Conservation (phyloP, 2,888 invertebrate species). For the Patella caerulea region DNA sequence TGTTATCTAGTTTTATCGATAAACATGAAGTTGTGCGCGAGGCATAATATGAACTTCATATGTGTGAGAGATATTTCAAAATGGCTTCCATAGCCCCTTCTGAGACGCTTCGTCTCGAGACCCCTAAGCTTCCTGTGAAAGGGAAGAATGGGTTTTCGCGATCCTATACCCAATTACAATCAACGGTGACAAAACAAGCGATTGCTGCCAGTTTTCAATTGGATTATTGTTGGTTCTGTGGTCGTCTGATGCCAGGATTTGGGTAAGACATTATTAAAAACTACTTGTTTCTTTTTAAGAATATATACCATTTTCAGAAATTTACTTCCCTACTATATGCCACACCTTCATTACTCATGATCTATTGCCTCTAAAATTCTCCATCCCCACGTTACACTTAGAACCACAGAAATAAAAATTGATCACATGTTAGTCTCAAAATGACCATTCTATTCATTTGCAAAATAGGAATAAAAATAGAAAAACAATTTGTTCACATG, state of each 20-base stretch:
- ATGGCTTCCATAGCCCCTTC: constrained; percentile 8
- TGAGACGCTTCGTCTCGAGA: neutral
- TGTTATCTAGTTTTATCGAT: too few relatives aligned
- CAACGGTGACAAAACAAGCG: constrained; percentile 42
- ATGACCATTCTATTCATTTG: too few relatives aligned
- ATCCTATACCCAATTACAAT: constrained; percentile 34
- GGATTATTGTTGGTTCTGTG: constrained; percentile 65
- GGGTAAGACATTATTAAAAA: constrained; percentile 29
- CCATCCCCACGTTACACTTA: too few relatives aligned
- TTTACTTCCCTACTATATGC: too few relatives aligned
- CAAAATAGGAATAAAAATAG: too few relatives aligned
- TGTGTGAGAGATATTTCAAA: neutral
- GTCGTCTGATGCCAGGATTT: constrained; percentile 56
- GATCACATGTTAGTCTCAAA: too few relatives aligned
- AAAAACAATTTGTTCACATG: too few relatives aligned
- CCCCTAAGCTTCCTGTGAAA: constrained; percentile 11
- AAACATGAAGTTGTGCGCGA: neutral
- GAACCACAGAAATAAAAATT: too few relatives aligned
- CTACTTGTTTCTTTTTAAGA: constrained; percentile 3
- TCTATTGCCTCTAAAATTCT: too few relatives aligned
- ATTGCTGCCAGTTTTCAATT: constrained; percentile 59
- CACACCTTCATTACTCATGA: too few relatives aligned
- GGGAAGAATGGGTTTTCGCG: constrained; percentile 39
- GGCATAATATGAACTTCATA: neutral
- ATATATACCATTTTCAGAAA: too few relatives aligned